phyloP scores from a whole-genome alignment of 2,888 invertebrate genomes.

The Drosophila merina region DNA sequence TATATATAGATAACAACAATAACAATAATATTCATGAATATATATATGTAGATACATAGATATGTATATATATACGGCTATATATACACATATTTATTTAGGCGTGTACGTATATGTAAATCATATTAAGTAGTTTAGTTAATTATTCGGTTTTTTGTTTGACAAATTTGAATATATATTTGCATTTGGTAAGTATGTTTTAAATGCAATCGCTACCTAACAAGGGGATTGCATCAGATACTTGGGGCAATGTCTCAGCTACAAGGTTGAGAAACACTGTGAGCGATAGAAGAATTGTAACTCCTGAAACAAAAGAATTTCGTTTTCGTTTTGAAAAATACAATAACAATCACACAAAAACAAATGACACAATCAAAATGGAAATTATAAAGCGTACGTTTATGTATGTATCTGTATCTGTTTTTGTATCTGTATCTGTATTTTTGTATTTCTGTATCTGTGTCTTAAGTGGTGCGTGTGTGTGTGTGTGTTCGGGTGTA shows the following conservation, averaged over 20 bases:
- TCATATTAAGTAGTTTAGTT: slow-evolving; percentile 77
- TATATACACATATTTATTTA: slow-evolving; percentile 67
- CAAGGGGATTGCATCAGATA: slow-evolving; percentile 99
- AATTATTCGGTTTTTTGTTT: slow-evolving; percentile 70
- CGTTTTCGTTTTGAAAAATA: slow-evolving; percentile 72
- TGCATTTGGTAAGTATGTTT: slow-evolving; percentile 79
- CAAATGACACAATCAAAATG: slow-evolving; percentile 65
- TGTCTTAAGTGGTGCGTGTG: slow-evolving; percentile 12
- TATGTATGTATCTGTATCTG: slow-evolving; percentile 45
- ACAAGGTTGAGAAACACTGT: slow-evolving; percentile 99
- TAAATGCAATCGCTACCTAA: slow-evolving; percentile 92
- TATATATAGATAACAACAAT: slow-evolving; percentile 77
- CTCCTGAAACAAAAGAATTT: slow-evolving; percentile 91
- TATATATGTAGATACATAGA: slow-evolving; percentile 72
- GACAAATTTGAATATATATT: slow-evolving; percentile 82
- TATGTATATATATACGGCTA: slow-evolving; percentile 78
- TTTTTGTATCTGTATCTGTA: slow-evolving; percentile 10
- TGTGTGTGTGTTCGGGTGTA: slow-evolving; percentile 15
- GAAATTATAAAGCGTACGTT: slow-evolving; percentile 59
- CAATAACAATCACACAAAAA: slow-evolving; percentile 68
- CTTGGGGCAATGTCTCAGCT: slow-evolving; percentile 99
- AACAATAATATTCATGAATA: slow-evolving; percentile 81
- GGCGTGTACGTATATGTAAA: slow-evolving; percentile 81
- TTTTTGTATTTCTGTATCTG: slow-evolving; percentile 23
- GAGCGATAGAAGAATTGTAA: slow-evolving; percentile 99